These are phyloP conservation scores for Rhineura floridana DNA, from an alignment of 2,113 vertebrate species.

Conservation along the genomic window DNA sequence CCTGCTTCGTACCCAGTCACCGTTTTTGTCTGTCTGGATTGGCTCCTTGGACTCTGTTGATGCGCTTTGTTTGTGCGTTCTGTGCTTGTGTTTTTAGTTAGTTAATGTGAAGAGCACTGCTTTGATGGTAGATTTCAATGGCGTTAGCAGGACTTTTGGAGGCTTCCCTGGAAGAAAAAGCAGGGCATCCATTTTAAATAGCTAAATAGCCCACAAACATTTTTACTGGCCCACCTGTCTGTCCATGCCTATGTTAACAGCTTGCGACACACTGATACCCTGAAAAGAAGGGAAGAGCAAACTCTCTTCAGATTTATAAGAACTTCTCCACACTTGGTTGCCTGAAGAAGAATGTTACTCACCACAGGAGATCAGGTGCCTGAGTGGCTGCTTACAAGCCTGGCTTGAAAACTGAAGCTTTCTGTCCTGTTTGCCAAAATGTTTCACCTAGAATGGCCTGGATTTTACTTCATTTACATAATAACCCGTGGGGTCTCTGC, in stretches of 20 bases:
- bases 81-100: too few species aligned
- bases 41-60: too few species aligned
- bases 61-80: too few species aligned
- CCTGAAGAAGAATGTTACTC: neutral
- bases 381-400: neutral
- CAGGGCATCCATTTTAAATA: too few species aligned
- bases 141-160: too few species aligned
- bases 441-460: neutral
- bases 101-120: too few species aligned
- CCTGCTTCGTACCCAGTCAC: too few species aligned
- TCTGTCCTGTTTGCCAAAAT: neutral
- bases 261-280: too few species aligned
- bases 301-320: neutral
- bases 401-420: neutral
- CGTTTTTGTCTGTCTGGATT: too few species aligned
- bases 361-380: neutral
- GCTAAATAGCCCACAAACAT: neutral
- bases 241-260: neutral
- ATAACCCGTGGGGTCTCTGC: neutral
- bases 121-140: too few species aligned
- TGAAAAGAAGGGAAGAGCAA: neutral
- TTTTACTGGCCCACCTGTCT: neutral
- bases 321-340: neutral
- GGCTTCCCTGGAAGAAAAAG: too few species aligned
- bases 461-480: neutral